Evolutionary conservation across 2,113 vertebrate genomes (phyloP).

Genomic region (Thinocorus orbignyianus): DNA sequence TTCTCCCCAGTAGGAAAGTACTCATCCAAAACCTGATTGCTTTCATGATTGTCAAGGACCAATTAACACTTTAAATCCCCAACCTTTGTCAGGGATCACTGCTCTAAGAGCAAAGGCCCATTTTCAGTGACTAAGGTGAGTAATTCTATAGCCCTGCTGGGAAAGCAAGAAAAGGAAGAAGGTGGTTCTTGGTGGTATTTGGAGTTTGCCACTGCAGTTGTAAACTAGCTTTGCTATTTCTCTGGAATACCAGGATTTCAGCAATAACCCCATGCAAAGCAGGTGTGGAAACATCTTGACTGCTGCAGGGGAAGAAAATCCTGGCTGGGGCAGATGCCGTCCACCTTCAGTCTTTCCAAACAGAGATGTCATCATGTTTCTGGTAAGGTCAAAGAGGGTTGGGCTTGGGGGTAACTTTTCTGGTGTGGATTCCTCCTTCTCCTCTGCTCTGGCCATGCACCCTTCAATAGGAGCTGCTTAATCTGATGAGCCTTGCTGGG

Average conservation of each 20-base stretch:
- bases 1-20: neutral
- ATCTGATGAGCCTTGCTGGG: neutral
- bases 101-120: neutral
- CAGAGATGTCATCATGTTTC: neutral
- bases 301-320: neutral
- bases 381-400: neutral
- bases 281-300: neutral
- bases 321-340: neutral
- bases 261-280: neutral
- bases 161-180: neutral
- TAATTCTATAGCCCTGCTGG: neutral
- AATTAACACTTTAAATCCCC: neutral
- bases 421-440: neutral
- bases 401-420: neutral
- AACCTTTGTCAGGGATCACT: neutral
- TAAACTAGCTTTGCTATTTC: neutral
- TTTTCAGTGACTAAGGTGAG: neutral
- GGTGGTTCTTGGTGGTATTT: neutral
- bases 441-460: neutral
- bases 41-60: neutral
- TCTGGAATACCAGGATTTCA: neutral
- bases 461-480: neutral
- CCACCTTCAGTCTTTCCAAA: neutral
- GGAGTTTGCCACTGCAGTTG: neutral
- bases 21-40: neutral